These are phyloP conservation scores for Nephrotoma guestfalica DNA, from an alignment of 2,888 invertebrate genomes.

Conservation along the genomic window DNA sequence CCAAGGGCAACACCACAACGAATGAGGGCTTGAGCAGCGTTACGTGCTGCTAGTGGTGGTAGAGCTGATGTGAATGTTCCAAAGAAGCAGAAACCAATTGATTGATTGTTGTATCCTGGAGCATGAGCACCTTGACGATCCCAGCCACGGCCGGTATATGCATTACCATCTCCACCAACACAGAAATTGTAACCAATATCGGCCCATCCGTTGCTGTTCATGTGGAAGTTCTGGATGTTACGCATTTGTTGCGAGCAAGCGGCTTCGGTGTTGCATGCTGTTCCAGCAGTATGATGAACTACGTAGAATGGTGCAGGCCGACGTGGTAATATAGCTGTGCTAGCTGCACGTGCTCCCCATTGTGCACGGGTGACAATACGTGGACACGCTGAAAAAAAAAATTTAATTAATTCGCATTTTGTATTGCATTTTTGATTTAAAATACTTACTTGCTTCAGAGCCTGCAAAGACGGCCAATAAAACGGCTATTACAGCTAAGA, in stretches of 20 bases:
- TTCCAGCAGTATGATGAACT: constrained; percentile 47
- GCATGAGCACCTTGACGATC: constrained; percentile 54
- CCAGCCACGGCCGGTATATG: constrained; percentile 60
- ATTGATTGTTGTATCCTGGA: constrained; percentile 46
- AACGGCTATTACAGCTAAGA: constrained; percentile 1
- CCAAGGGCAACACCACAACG: constrained; percentile 44
- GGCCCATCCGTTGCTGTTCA: constrained; percentile 42
- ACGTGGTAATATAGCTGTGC: constrained; percentile 29
- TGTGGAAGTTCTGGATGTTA: constrained; percentile 50
- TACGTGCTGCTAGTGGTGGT: constrained; percentile 43
- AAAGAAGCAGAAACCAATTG: constrained; percentile 56
- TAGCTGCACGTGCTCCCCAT: constrained; percentile 44
- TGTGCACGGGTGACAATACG: constrained; percentile 29
- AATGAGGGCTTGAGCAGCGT: constrained; percentile 43
- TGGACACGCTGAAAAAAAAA: neutral
- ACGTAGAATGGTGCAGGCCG: constrained; percentile 49
- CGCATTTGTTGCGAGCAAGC: constrained; percentile 44
- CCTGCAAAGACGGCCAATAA: neutral
- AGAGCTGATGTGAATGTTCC: constrained; percentile 24
- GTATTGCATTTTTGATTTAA: neutral
- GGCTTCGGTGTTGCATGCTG: constrained; percentile 38
- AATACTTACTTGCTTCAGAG: neutral
- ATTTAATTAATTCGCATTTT: neutral
- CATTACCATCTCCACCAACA: constrained; percentile 55
- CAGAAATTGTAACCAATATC: constrained; percentile 60